Conservation (phyloP, 2,888 invertebrate genomes). For the Allophyes oxyacanthae region DNA sequence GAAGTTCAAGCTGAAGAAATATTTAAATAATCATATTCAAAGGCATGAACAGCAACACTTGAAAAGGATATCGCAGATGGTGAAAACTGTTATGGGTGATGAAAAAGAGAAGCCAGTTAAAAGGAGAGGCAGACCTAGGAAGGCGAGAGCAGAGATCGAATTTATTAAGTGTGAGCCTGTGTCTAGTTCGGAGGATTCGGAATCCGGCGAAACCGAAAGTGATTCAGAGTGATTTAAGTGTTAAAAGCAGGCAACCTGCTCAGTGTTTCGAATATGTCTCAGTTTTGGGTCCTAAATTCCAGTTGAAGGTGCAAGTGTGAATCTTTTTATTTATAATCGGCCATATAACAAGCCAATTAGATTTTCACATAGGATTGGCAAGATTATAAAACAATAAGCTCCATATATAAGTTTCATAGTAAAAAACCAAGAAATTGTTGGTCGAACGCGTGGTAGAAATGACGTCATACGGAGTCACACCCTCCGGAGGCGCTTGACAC, state of each 20-base stretch:
- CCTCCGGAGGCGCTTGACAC: no score
- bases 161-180: slow-evolving; percentile 85
- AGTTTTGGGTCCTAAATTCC: slow-evolving; percentile 5
- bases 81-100: slow-evolving; percentile 80
- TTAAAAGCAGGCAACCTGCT: neutral
- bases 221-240: slow-evolving; percentile 53
- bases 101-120: slow-evolving; percentile 65
- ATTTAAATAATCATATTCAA: slow-evolving; percentile 80
- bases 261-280: neutral
- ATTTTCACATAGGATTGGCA: no score
- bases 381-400: no score
- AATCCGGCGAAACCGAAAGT: slow-evolving; percentile 66
- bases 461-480: no score
- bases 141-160: slow-evolving; percentile 76
- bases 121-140: slow-evolving; percentile 65
- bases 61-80: slow-evolving; percentile 82
- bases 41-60: slow-evolving; percentile 84
- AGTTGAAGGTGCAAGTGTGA: slow-evolving; percentile 15
- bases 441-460: no score
- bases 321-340: no score
- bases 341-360: no score
- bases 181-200: slow-evolving; percentile 75
- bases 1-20: slow-evolving; percentile 82
- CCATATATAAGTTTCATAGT: no score
- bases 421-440: no score